A percentile compares a stretch with the other conserved stretches of the same genome.
These are phyloP conservation scores for Homalodisca vitripennis DNA, from an alignment of 1,140 invertebrate genomes.

Conservation along the genomic window DNA sequence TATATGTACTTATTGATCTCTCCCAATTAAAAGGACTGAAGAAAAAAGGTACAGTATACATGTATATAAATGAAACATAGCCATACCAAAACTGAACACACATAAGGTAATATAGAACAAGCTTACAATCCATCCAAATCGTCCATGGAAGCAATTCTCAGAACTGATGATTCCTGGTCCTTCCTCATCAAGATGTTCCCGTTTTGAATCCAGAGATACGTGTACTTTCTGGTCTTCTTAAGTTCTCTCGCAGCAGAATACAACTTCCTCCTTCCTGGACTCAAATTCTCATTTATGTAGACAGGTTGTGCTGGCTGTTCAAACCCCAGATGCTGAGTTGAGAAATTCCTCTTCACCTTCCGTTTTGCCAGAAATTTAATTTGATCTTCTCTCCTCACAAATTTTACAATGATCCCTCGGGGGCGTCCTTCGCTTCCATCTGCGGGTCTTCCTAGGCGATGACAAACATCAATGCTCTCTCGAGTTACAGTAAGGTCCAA, in stretches of 20 bases:
- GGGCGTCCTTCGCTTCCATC: background rate
- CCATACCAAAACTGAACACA: no score
- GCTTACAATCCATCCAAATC: no score
- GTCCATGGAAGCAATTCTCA: no score
- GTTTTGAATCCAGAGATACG: background rate
- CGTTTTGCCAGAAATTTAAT: background rate
- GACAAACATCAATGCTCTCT: constrained; percentile 7
- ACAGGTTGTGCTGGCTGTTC: background rate
- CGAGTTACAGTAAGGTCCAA: background rate
- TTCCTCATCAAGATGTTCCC: background rate
- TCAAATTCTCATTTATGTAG: constrained; percentile 6
- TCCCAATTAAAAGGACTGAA: no score
- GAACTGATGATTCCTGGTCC: background rate
- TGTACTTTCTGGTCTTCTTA: background rate
- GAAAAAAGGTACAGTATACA: no score
- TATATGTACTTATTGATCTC: no score
- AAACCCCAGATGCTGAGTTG: background rate
- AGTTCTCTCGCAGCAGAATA: background rate
- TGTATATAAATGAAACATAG: no score
- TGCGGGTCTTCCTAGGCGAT: background rate
- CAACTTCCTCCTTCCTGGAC: background rate
- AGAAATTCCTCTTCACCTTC: background rate
- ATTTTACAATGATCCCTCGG: constrained; percentile 5
- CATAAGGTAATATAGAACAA: no score
- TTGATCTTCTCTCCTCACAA: constrained; percentile 1